Base-by-base conservation (phyloP, 2,888 invertebrate genomes). In the Aphidius colemani region DNA sequence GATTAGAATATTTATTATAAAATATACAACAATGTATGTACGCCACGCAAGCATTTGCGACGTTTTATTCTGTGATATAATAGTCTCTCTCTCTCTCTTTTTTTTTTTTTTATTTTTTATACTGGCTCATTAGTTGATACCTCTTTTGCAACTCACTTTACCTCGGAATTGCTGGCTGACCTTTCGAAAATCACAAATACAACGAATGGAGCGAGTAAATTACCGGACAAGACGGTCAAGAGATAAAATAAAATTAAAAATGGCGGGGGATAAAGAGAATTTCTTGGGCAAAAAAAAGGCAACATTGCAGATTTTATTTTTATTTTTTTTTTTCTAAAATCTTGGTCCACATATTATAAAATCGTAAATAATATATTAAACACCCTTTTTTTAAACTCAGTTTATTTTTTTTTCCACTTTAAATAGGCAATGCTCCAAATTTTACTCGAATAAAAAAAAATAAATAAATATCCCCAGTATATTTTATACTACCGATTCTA, bases 161-260 rank as follows among this genome's bases (percentile, higher is more conserved):
- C 30, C 30, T 30, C 30, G 63, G 64, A 70, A 66, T 70, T 61
- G 68, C 67, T 67, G 67, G 67, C 66, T 70, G 70, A 70, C 70
- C 70, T 70, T 70, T 70, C 69, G 70, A 69, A 69, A 69, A 68
- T 66, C 30, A 65, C 65, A 55, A 57, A 46, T 45, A 57, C 57
- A 46, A 39, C 46, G 57, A 46, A 46, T 40, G 62, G 55, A 44
- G 39, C 64, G 10, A 49, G 56, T 59, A 59, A 41, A 62, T 57
- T 51, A 62, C 53, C 48, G 64, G 55, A 64, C 64, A 58, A 64
- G 30, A 30, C 30, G 30, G 30, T 30, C 30, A 30, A 64, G 61
- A 62, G 66, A 56, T 61, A 63, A 57, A 59, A 50, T 55, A 62
- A 57, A n/a, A 48, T 56, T 18, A 18, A 41, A 48, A 59, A 48